Evolutionary conservation across 2,888 invertebrate genomes (phyloP), one percentile per base, ranked within the genome.

Genomic region (Acleris sparsana): DNA sequence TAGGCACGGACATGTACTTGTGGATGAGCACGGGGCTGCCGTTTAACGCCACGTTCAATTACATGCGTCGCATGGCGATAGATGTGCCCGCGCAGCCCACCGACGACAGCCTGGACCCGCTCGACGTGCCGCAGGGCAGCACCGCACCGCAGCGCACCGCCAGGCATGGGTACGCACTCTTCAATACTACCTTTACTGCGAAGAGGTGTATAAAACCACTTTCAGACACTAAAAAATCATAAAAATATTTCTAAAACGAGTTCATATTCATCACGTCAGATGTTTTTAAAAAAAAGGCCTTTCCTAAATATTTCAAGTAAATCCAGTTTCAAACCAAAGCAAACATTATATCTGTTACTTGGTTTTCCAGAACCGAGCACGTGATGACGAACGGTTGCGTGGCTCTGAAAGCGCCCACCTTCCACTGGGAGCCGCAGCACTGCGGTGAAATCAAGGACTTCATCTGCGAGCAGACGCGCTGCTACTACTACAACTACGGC

Each of bases 1-100:
- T 97, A 67, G 97, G 97, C 44, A 97, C 97, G 17, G 96, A 96
- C 79, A 97, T 97, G 96, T 96, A 96, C 86, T 91, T 97, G 67
- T 97, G 97, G 97, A 97, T 97, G 97, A 97, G 97, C 83, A 96
- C 97, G 44, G 97, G 97, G 16, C 88, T 97, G 68, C 97, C 97
- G 44, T 97, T 97, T 90, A 97, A 97, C 86, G 95, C 96, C 25
- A 97, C 97, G n/a, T 97, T 97, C 86, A 96, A 96, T 87, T 96
- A 96, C 85, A 96, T 97, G 95, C 78, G 92, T 71, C 81, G 92
- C 43, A 93, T 95, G 78, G 83, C 88, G 56, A 86, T 94, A 67
- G 93, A 93, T 70, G 89, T 93, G 67, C 92, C 94, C 20, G 92
- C 92, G 80, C 93, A 93, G 69, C 92, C 89, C 69, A 80, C 92